Base-by-base conservation (phyloP, 1,140 invertebrate species). In the Ctenoplectra terminalis region DNA sequence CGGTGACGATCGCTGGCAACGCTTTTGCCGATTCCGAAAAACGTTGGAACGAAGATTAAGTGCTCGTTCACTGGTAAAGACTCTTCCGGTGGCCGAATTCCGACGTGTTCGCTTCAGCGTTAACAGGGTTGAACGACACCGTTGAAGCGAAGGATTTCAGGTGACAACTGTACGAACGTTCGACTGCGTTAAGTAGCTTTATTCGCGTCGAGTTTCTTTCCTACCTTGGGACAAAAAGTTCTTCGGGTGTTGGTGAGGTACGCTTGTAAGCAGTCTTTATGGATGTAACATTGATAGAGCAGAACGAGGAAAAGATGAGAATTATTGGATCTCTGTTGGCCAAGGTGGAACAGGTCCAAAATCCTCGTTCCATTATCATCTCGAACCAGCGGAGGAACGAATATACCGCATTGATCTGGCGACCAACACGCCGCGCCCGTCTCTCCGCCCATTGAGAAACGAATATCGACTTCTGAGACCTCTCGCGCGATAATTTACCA, bases 261-360 rank as follows among this genome's bases (percentile, higher is more conserved):
- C 20, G 13, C 11, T 50, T n/a, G n/a, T 23, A 17, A 34, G 6
- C 58, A 31, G 58, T 4, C 13, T 31, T 15, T 31, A n/a, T 31
- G 15, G 17, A 31, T 31, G 15, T 29, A 2, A 8, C 15, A 60
- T 31, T 20, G 50, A 75, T n/a, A n/a, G n/a, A n/a, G n/a, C 11
- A 17, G 37, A 34, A 26, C 15, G n/a, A 37, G 31, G 48, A 20
- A 7, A 26, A n/a, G 9, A 52, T 37, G 15, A 54, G 43, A 48
- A 63, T 20, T 34, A 31, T 60, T 37, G 67, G 61, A 34, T 31
- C 58, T 13, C 46, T 46, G 23, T 52, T 56, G 43, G 11, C 23
- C 69, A 31, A 79, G 60, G 67, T 88, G 88, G 87, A 89, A 64
- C 64, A 54, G 40, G 84, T 89, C 80, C 83, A 88, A 89, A 89